Percentiles rank a stretch among this genome's conserved stretches.
phyloP scores from a whole-genome alignment of 2,113 vertebrate species.

The Cyprinodon tularosa region DNA sequence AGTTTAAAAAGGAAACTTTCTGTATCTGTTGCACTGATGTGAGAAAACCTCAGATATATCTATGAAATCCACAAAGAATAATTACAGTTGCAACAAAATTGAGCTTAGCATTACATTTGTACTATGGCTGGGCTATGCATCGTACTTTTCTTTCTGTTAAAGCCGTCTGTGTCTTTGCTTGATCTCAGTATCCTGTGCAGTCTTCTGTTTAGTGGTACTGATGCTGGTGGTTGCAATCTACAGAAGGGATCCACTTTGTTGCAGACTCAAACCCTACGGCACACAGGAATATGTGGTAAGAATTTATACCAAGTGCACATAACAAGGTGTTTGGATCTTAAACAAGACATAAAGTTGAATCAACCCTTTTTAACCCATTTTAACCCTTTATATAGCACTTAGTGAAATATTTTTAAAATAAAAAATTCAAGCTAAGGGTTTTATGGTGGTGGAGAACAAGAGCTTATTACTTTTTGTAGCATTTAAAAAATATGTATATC shows the following conservation, averaged over 20 bases:
- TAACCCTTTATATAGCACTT: too few species aligned
- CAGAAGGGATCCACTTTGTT: constrained; percentile 70
- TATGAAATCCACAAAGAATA: neutral
- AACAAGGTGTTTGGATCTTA: neutral
- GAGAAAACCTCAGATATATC: neutral
- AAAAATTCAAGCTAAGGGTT: too few species aligned
- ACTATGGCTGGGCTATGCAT: neutral
- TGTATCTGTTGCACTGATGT: neutral
- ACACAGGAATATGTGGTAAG: constrained; percentile 72
- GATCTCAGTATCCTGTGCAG: constrained; percentile 53
- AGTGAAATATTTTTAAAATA: too few species aligned
- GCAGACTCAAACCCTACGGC: constrained; percentile 67
- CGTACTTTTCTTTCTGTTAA: neutral
- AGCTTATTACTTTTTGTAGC: too few species aligned
- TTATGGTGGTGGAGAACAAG: too few species aligned
- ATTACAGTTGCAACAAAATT: neutral
- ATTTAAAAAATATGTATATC: too few species aligned
- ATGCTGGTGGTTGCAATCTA: constrained; percentile 69
- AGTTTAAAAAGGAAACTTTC: too few species aligned
- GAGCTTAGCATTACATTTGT: neutral
- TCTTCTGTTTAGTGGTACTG: constrained; percentile 69
- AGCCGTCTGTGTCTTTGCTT: neutral
- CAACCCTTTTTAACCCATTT: too few species aligned
- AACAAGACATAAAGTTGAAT: neutral
- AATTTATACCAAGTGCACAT: neutral